Conservation (phyloP, 2,888 invertebrate species). For the Oligia latruncula region DNA sequence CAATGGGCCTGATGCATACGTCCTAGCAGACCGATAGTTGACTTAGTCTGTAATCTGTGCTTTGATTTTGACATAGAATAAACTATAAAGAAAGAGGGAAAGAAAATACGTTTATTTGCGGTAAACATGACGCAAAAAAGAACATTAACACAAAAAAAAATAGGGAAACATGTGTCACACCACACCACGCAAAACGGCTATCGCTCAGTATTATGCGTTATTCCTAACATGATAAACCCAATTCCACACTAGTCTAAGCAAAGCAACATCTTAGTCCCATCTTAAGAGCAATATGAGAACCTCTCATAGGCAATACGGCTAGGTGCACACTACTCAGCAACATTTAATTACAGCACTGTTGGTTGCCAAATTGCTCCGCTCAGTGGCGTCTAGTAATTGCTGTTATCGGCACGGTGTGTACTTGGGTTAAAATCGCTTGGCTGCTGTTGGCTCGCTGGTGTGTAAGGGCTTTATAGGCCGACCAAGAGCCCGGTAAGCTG, state of each 20-base stretch:
- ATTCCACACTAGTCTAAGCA: not conserved
- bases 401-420: slow-evolving; percentile 47
- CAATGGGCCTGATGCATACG: not conserved
- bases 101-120: too few species aligned
- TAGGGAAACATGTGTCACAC: too few species aligned
- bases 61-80: not conserved
- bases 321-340: slow-evolving; percentile 48
- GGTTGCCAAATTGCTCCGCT: slow-evolving; percentile 58
- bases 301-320: slow-evolving; percentile 43
- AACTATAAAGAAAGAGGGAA: not conserved
- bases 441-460: slow-evolving; percentile 36
- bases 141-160: too few species aligned
- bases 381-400: slow-evolving; percentile 56
- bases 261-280: slow-evolving; percentile 8
- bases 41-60: not conserved
- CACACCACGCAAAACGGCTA: too few species aligned
- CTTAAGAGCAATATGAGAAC: slow-evolving; percentile 15
- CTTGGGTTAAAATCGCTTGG: slow-evolving; percentile 39
- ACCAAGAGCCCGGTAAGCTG: slow-evolving; percentile 31
- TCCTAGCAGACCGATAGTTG: not conserved
- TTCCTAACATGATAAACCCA: not conserved
- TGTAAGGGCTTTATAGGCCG: slow-evolving; percentile 25
- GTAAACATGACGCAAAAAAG: too few species aligned
- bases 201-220: too few species aligned
- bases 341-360: slow-evolving; percentile 57